phyloP scores from a whole-genome alignment of 2,888 invertebrate species.

The Volucella inflata region DNA sequence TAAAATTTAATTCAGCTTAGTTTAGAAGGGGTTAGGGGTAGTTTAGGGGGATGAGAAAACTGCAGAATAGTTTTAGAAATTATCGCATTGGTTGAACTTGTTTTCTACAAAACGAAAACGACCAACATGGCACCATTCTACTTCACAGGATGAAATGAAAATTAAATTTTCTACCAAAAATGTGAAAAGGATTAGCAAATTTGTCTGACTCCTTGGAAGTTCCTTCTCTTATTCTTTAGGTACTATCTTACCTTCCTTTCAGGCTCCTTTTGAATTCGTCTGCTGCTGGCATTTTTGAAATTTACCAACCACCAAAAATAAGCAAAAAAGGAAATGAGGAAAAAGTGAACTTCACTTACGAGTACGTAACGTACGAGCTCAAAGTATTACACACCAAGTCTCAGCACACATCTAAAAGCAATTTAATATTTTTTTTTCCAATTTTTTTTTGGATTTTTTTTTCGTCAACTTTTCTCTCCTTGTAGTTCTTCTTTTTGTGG shows the following conservation, averaged over 20 bases:
- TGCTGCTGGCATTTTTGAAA: constrained; percentile 54
- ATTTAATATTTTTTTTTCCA: constrained; percentile 40
- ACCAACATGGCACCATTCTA: neutral
- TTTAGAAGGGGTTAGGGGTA: neutral
- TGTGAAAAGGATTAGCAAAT: constrained; percentile 31
- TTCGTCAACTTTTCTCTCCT: constrained; percentile 7
- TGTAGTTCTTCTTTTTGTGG: neutral
- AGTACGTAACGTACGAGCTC: neutral
- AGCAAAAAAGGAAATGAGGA: neutral
- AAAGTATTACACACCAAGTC: constrained; percentile 18
- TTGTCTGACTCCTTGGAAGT: constrained; percentile 9
- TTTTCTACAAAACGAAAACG: constrained; percentile 35
- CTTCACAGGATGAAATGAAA: constrained; percentile 44
- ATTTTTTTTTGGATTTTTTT: constrained; percentile 17
- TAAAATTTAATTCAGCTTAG: constrained; percentile 16
- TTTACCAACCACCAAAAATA: neutral
- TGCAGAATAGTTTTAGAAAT: constrained; percentile 54
- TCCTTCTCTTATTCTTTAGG: neutral
- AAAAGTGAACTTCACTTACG: constrained; percentile 20
- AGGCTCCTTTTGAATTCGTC: constrained; percentile 20
- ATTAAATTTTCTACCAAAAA: constrained; percentile 66
- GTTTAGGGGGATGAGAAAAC: neutral
- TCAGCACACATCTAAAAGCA: constrained; percentile 40
- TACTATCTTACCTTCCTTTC: neutral
- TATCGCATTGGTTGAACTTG: constrained; percentile 61